Percentiles rank a stretch among this genome's conserved stretches.
Evolutionary conservation across 2,113 vertebrate species (phyloP).

Genomic region (Orycteropus afer): DNA sequence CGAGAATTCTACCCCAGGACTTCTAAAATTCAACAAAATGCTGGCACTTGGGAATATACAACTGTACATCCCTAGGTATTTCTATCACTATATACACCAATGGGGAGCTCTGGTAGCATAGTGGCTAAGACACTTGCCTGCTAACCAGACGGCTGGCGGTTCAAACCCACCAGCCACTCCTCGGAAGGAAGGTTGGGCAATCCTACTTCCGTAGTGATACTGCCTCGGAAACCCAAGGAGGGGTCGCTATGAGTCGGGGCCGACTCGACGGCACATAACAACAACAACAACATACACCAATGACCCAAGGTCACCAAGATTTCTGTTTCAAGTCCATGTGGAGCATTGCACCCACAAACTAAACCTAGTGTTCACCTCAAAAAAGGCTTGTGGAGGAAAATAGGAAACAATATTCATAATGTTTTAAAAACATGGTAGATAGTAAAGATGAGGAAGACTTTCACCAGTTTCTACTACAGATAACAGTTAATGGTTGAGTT

Average conservation of each 20-base stretch:
- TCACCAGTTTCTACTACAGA: neutral
- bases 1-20: neutral
- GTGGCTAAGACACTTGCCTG: too few relatives aligned
- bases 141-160: too few relatives aligned
- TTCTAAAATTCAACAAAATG: neutral
- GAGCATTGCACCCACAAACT: neutral
- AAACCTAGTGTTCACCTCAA: neutral
- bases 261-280: too few relatives aligned
- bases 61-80: neutral
- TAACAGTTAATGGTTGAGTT: neutral
- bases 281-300: too few relatives aligned
- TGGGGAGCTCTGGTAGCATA: too few relatives aligned
- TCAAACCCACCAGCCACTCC: too few relatives aligned
- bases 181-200: too few relatives aligned
- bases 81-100: accelerated
- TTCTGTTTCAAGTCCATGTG: neutral
- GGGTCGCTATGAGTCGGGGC: too few relatives aligned
- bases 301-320: neutral
- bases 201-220: too few relatives aligned
- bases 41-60: neutral
- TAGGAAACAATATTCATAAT: neutral
- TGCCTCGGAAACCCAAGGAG: too few relatives aligned
- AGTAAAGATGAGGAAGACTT: neutral
- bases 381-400: neutral
- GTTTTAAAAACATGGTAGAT: neutral